Base-by-base conservation (phyloP, 2,113 vertebrate species). In the Nesoenas mayeri region DNA sequence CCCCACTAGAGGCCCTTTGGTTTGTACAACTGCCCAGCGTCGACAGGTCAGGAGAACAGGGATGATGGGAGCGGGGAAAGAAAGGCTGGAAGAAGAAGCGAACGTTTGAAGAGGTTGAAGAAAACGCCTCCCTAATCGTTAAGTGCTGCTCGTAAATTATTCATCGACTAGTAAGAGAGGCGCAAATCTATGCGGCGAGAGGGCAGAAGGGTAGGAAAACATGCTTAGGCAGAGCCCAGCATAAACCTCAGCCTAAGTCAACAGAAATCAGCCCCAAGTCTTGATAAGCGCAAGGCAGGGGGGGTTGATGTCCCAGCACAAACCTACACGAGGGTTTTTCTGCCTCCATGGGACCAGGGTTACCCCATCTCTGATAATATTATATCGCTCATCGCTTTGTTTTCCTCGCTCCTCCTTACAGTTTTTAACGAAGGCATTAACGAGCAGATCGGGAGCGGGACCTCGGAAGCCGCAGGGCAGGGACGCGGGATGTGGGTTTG, bases 141-240 rank as follows among this genome's bases (percentile, higher is more conserved):
- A 97, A 97, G 97, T 94, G 97, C 88, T 73, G 87, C 73, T 94
- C 40, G 96, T 97, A 95, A 98, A 97, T 98, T 97, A 97, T 98
- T 97, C 96, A 98, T 97, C 20, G 42, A 7, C 90, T 64, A 60
- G 80, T 64, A 62, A 73, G 88, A 93, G 85, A 95, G 86, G 92
- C 60, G 38, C 91, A 79, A 79, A 93, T 83, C 95, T 88, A 73
- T 78, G 77, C 91, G 42, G 74, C 32, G 60, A 56, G 64, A 75
- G 85, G 88, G 50, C 86, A 54, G 47, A 31, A 84, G 79, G 64
- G 56, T 36, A 38, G 71, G 34, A 34, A 83, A 83, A 80, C 73
- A 26, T 0, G 2, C 47, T 8, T 8, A 16, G 32, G 53, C 74
- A 34, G 71, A 81, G 65, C 48, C 11, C 25, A 5, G 81, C 2